Evolutionary conservation across 1,140 invertebrate species (phyloP), one percentile per base, ranked within the genome.

Genomic region (Dendrolimus kikuchii): DNA sequence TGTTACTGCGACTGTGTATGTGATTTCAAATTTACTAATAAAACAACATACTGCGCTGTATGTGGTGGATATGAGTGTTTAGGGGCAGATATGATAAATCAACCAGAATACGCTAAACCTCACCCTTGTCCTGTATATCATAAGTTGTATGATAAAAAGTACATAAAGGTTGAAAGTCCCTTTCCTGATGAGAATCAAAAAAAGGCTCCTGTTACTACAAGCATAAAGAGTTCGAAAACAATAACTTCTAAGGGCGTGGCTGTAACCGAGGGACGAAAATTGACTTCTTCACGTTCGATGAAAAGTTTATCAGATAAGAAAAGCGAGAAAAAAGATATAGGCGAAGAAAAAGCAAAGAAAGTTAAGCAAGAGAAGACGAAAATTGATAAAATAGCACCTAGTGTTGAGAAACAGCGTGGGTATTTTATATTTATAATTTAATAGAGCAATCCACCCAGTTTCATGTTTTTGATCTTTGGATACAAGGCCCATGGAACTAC

Each of bases 121-220:
- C 72, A 82, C 43, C 82, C 82, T n/a, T 86, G 82, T 61, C 82
- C 82, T 4, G 69, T 86, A 36, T 86, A 82, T 52, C 73, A 86
- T 47, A 86, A 86, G 57, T 51, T 81, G 39, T 84, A 86, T 54
- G 76, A 86, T 55, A 86, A 77, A 57, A 74, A 74, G 46, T 67
- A 74, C 8, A 76, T 82, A 47, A 70, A 74, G 63, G 60, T 68
- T 36, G 53, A 59, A 52, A 80, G 59, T 57, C 76, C 76, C 5
- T 83, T 73, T 70, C 74, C 78, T 39, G 74, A 81, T 39, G 77
- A 77, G 49, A 58, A 70, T 39, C 51, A 8, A 7, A 53, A 60
- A 5, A 23, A 53, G 41, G 63, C 68, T 38, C 38, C 53, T 37
- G 75, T 75, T 51, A 66, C 61, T 5, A 48, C 62, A 8, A 81